These are phyloP conservation scores for Eubucco bourcierii DNA, from an alignment of 2,113 vertebrate genomes.

Conservation along the genomic window DNA sequence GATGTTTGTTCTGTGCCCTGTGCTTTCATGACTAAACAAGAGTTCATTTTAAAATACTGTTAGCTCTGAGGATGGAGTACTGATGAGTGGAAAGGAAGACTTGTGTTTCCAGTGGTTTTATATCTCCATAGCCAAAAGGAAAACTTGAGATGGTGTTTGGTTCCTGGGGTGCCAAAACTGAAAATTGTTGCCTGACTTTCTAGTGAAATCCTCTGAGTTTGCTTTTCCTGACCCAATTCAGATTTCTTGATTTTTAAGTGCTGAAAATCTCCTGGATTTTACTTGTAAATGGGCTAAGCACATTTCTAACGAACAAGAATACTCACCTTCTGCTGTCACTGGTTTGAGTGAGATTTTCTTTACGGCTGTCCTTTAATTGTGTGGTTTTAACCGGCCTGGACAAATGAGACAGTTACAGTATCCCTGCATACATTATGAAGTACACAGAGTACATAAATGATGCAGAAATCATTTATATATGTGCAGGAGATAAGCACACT, in stretches of 20 bases:
- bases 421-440: neutral
- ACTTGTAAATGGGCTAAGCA: neutral
- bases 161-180: neutral
- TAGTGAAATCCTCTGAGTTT: neutral
- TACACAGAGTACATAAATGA: constrained; percentile 1
- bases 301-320: neutral
- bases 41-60: neutral
- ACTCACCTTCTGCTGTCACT: neutral
- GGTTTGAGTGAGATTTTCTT: neutral
- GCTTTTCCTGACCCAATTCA: neutral
- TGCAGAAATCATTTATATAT: neutral
- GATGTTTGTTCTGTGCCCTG: rapidly evolving
- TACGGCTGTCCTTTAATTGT: neutral
- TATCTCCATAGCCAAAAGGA: neutral
- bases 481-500: neutral
- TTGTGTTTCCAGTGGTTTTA: neutral
- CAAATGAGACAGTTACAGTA: neutral
- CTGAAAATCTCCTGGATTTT: neutral
- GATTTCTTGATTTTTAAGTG: neutral
- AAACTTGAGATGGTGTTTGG: neutral
- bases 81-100: neutral
- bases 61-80: neutral
- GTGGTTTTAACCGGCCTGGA: neutral
- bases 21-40: neutral
- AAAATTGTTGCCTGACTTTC: neutral